Conservation (phyloP, 2,797 vertebrate species). For the Poeciliopsis infans region DNA sequence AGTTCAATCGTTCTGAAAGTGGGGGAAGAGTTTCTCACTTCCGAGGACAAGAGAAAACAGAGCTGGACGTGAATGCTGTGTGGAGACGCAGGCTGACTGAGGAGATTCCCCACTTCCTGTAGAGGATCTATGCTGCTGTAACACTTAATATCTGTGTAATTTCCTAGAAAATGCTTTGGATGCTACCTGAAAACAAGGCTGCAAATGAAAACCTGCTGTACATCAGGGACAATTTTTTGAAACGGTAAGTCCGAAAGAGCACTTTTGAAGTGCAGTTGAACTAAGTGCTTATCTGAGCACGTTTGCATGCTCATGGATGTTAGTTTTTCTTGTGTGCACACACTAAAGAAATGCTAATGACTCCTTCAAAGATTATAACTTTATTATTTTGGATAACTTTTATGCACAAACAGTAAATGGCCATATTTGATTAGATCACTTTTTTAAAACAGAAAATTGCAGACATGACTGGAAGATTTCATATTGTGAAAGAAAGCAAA, state of each 20-base stretch:
- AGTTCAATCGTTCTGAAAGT: conserved; percentile 23
- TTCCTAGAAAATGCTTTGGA: conserved; percentile 34
- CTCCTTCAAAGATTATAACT: background rate
- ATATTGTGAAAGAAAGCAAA: background rate
- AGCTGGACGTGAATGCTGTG: conserved; percentile 47
- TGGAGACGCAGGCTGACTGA: conserved; percentile 28
- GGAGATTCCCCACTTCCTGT: conserved; percentile 45
- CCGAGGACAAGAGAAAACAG: conserved; percentile 13
- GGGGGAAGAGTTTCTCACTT: conserved; percentile 22
- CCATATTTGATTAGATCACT: background rate
- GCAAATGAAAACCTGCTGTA: background rate
- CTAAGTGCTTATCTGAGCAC: background rate
- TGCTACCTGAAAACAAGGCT: conserved; percentile 11
- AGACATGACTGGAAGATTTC: background rate
- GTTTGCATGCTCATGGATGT: conserved; percentile 8
- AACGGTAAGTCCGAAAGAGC: conserved; percentile 61
- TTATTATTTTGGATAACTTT: background rate
- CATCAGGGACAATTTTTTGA: conserved; percentile 29
- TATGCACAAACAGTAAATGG: background rate
- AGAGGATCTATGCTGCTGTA: conserved; percentile 27
- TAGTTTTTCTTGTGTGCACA: background rate
- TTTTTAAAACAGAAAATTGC: background rate
- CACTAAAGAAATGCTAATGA: background rate
- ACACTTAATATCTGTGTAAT: conserved; percentile 20
- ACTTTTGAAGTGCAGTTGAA: conserved; percentile 12